Evolutionary conservation across 1,140 invertebrate species (phyloP), one percentile per base, ranked within the genome.

Genomic region (Diuraphis noxia): DNA sequence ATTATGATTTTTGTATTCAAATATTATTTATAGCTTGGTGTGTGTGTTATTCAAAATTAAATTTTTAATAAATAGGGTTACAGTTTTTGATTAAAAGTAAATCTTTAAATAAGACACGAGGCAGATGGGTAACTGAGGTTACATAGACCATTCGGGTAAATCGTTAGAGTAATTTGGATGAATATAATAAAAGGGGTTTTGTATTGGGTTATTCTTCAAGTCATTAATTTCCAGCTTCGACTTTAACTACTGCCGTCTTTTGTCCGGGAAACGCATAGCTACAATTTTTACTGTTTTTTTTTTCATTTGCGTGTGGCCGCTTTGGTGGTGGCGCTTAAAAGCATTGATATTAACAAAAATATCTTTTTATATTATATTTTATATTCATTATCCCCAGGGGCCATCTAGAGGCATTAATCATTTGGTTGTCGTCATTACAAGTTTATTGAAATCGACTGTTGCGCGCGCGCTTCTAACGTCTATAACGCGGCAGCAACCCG

Each of bases 351-450:
- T 81, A 82, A 91, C 77, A 25, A 91, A 91, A 91, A 82, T 81
- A 82, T 91, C 10, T 91, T 82, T 91, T 82, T 91, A 23, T 41
- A 56, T 88, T 40, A 40, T 38, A 38, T 86, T 88, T 56, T 88
- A 63, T 88, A 88, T 88, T 88, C 86, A 89, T 43, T 46, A 36
- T 25, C 88, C 40, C 88, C n/a, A 0, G 88, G 89, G 77, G 77
- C 43, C 77, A 81, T 82, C 72, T 40, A n/a, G 77, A 81, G 77
- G 77, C 89, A 91, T 91, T 91, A 91, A 91, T 91, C 89, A 91
- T 91, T 91, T 46, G 72, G 89, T 81, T 91, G 89, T 91, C 89
- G 89, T 91, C 89, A 91, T 91, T 91, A 91, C 89, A 91, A 91
- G 89, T 91, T 91, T 91, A 91, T 91, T 91, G 89, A 91, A 91